These are phyloP conservation scores for Peromyscus attwateri DNA, from an alignment of 2,797 vertebrate genomes.

Conservation along the genomic window DNA sequence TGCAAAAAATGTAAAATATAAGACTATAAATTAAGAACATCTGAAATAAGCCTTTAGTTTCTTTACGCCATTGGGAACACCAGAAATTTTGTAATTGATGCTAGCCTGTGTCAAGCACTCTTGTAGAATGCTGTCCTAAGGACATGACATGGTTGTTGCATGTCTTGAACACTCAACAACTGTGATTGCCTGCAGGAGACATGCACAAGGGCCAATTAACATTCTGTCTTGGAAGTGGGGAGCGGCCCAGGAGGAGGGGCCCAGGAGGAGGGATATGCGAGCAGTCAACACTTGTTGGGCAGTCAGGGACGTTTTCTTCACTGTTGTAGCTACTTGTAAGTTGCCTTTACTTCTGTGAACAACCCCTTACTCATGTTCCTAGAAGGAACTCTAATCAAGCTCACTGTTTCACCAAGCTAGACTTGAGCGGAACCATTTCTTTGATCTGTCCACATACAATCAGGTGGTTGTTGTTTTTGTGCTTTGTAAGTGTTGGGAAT, in stretches of 20 bases:
- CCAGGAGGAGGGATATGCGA: background rate
- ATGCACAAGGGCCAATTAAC: background rate
- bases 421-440: background rate
- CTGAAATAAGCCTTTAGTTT: background rate
- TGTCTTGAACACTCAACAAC: background rate
- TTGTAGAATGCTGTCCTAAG: background rate
- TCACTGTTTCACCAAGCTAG: background rate
- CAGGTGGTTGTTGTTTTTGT: background rate
- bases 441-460: background rate
- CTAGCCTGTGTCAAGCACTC: background rate
- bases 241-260: background rate
- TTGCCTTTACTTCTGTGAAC: background rate
- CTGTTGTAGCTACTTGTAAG: background rate
- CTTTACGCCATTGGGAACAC: background rate
- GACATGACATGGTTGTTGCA: background rate
- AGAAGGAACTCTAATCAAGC: background rate
- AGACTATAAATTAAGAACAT: conserved; percentile 14
- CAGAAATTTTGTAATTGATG: background rate
- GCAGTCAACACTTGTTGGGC: background rate
- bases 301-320: background rate
- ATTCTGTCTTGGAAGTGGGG: background rate
- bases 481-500: background rate
- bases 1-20: background rate
- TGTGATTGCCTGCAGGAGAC: background rate
- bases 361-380: background rate